Conservation (phyloP, 2,797 vertebrate species). For the Sebastes minor region DNA sequence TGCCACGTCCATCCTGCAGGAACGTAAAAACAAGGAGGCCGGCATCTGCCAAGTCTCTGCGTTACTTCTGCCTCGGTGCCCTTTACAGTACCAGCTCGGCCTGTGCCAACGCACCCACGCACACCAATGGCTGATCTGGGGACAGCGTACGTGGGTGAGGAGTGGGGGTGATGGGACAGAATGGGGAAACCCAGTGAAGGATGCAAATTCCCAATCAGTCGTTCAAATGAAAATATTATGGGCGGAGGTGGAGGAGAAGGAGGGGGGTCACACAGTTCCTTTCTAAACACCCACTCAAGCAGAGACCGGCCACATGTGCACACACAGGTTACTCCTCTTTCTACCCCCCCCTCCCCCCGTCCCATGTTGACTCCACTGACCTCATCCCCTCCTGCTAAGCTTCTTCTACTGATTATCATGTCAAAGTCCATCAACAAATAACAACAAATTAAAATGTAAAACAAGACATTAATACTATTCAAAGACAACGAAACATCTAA, state of each 20-base stretch:
- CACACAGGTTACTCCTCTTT: background rate
- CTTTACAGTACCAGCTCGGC: slow-evolving; percentile 62
- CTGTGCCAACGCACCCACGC: slow-evolving; percentile 49
- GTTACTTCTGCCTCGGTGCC: slow-evolving; percentile 71
- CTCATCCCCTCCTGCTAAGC: background rate
- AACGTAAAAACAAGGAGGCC: slow-evolving; percentile 63
- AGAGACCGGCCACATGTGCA: slow-evolving; percentile 35
- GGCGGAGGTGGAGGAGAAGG: background rate
- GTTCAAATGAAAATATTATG: slow-evolving; percentile 55
- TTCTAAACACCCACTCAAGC: slow-evolving; percentile 22
- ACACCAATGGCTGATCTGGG: slow-evolving; percentile 48
- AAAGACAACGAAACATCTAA: background rate
- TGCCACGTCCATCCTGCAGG: slow-evolving; percentile 65
- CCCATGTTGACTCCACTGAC: background rate
- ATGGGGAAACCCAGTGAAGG: slow-evolving; percentile 56
- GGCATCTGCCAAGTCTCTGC: slow-evolving; percentile 73
- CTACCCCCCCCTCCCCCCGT: no score
- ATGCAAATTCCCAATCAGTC: slow-evolving; percentile 69
- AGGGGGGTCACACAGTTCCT: background rate
- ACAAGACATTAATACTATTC: background rate
- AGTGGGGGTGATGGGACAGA: background rate
- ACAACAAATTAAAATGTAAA: background rate
- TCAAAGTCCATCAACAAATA: background rate
- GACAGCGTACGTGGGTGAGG: background rate
- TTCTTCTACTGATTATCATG: background rate